Base-by-base conservation (phyloP, 2,888 invertebrate genomes). In the Drosophila birchii region DNA sequence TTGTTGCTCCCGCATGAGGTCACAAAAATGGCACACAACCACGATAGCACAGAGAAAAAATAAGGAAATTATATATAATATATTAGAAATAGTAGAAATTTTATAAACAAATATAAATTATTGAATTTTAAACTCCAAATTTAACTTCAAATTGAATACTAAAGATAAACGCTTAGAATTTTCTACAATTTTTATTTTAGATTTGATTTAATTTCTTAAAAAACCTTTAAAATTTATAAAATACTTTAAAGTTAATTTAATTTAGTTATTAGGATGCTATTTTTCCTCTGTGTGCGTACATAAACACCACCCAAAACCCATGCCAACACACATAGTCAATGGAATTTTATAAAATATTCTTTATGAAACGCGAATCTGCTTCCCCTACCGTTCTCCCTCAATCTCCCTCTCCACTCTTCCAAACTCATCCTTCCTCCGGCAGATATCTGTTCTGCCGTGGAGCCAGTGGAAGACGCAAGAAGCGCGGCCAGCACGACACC, bases 361-460 rank as follows among this genome's bases (percentile, higher is more conserved):
- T 34, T 60, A 26, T 61, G 60, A 32, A 60, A n/a, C 41, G 36
- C 26, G 47, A 61, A 36, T 29, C n/a, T 36, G 32, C 44, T 39
- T 26, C 41, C 68, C 34, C 34, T 9, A 16, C 20, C 51, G 51
- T 34, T 32, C 49, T 18, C 7, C 18, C 29, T 18, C 29, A 7
- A 18, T 49, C 5, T 16, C 16, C 51, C 32, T 1, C 20, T 1
- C 20, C 34, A 8, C 34, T 34, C 34, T 43, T 41, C 44, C 49
- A 39, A 16, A n/a, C 44, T 44, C 26, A 12, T 20, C 23, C 44
- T 45, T 45, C 45, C 45, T 34, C 43, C 58, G 62, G 20, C 75
- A 92, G 92, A 84, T 92, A 92, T 78, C 86, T 92, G 36, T 90
- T 92, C 69, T 92, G 92, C 78, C 91, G 89, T 54, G 90, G 87